Evolutionary conservation across 1,140 invertebrate genomes (phyloP).

Genomic region (Zaprionus tsacasi): DNA sequence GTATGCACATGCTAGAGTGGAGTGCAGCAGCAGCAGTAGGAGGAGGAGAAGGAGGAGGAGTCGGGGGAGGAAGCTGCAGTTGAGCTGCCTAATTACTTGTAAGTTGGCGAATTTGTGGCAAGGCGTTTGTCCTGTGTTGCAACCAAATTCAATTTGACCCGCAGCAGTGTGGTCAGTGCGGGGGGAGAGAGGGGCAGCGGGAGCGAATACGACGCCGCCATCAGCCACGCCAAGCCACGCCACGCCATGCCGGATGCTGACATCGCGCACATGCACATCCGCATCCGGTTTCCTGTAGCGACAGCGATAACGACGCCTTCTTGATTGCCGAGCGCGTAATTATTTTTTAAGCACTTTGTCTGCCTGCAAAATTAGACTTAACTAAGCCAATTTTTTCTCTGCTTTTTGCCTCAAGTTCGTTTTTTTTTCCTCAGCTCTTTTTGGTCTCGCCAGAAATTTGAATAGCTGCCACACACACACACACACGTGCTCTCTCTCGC

Average conservation of each 20-base stretch:
- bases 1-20: conserved; percentile 34
- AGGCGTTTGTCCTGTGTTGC: conserved; percentile 47
- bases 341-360: conserved; percentile 82
- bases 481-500: conserved; percentile 8
- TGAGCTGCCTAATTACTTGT: conserved; percentile 81
- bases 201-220: background rate
- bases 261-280: conserved; percentile 70
- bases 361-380: conserved; percentile 76
- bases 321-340: conserved; percentile 78
- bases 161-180: conserved; percentile 62
- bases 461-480: conserved; percentile 42
- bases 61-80: conserved; percentile 37
- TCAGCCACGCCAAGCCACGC: background rate
- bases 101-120: conserved; percentile 81
- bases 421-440: background rate
- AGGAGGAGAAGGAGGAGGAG: background rate
- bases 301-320: conserved; percentile 54
- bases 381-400: conserved; percentile 69
- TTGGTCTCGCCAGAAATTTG: conserved; percentile 54
- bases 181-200: conserved; percentile 16
- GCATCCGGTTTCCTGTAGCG: conserved; percentile 74
- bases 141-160: conserved; percentile 79
- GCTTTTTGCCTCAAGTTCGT: conserved; percentile 7
- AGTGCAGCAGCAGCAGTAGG: conserved; percentile 4
- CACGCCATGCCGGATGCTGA: conserved; percentile 54